A percentile compares a stretch with the other conserved stretches of the same genome.
These are phyloP conservation scores for Notolabrus celidotus DNA, from an alignment of 2,797 vertebrate genomes.

Conservation along the genomic window DNA sequence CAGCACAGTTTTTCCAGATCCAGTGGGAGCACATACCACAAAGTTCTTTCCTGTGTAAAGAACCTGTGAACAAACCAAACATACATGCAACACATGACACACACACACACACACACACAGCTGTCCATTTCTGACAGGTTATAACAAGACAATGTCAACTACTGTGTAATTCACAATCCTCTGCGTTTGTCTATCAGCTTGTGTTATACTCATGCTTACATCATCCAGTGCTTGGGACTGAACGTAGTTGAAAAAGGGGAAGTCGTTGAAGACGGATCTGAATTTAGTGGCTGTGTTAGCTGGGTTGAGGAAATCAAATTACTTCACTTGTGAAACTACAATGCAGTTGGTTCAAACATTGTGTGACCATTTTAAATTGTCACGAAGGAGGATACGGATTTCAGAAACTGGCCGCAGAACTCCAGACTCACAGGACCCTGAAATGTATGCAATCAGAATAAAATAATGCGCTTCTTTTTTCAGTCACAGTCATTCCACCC, in stretches of 20 bases:
- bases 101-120: too few relatives aligned
- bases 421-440: slow-evolving; percentile 82
- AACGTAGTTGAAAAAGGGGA: slow-evolving; percentile 98
- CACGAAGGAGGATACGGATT: slow-evolving; percentile 94
- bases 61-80: slow-evolving; percentile 84
- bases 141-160: slow-evolving; percentile 4
- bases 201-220: slow-evolving; percentile 84
- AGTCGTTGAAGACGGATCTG: slow-evolving; percentile 94
- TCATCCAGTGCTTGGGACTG: slow-evolving; percentile 97
- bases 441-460: slow-evolving; percentile 48
- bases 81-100: slow-evolving; percentile 6
- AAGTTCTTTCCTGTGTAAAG: slow-evolving; percentile 95
- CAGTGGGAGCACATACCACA: slow-evolving; percentile 96
- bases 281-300: slow-evolving; percentile 89
- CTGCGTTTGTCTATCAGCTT: neutral
- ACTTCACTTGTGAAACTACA: slow-evolving; percentile 17
- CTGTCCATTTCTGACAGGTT: neutral
- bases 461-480: neutral
- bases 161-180: slow-evolving; percentile 6
- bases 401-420: slow-evolving; percentile 92
- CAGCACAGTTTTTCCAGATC: slow-evolving; percentile 97
- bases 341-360: slow-evolving; percentile 8
- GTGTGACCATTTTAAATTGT: too few relatives aligned
- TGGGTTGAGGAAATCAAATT: slow-evolving; percentile 78
- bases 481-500: neutral